phyloP scores from a whole-genome alignment of 1,140 invertebrate genomes.

The Drosophila burlai region DNA sequence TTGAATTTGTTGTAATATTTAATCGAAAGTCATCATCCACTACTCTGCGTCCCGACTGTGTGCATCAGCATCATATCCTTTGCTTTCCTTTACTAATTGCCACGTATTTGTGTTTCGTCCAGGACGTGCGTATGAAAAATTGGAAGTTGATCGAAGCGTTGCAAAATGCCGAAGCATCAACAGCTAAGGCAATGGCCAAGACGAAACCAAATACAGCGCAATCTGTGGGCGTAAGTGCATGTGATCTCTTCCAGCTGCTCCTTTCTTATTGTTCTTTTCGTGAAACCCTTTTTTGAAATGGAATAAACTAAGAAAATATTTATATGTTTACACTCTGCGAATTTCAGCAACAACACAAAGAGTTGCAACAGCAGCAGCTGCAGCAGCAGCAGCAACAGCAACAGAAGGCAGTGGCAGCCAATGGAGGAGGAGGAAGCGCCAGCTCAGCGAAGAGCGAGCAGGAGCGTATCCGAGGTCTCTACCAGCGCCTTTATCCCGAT shows the following conservation, averaged over 20 bases:
- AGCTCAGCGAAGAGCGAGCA: constrained; percentile 65
- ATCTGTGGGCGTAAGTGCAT: constrained; percentile 86
- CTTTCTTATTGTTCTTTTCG: neutral
- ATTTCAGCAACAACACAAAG: constrained; percentile 70
- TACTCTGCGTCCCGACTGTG: neutral
- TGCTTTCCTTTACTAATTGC: constrained; percentile 58
- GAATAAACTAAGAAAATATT: neutral
- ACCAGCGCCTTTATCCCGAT: constrained; percentile 81
- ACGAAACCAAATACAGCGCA: constrained; percentile 79
- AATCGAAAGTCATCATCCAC: neutral
- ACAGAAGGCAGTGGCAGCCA: constrained; percentile 30
- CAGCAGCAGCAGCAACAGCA: constrained; percentile 25
- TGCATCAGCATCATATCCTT: neutral
- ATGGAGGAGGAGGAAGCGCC: constrained; percentile 20
- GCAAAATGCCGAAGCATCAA: constrained; percentile 89
- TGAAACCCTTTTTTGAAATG: neutral
- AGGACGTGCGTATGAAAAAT: constrained; percentile 94
- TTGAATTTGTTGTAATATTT: neutral
- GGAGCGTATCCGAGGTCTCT: constrained; percentile 78
- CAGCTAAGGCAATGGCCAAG: constrained; percentile 81
- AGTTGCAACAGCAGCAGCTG: constrained; percentile 48
- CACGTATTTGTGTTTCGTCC: constrained; percentile 72
- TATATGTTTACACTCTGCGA: neutral
- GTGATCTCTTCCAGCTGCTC: constrained; percentile 22
- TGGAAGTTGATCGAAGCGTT: constrained; percentile 95